Evolutionary conservation across 1,140 invertebrate species (phyloP).

Genomic region (Drosophila punjabiensis): DNA sequence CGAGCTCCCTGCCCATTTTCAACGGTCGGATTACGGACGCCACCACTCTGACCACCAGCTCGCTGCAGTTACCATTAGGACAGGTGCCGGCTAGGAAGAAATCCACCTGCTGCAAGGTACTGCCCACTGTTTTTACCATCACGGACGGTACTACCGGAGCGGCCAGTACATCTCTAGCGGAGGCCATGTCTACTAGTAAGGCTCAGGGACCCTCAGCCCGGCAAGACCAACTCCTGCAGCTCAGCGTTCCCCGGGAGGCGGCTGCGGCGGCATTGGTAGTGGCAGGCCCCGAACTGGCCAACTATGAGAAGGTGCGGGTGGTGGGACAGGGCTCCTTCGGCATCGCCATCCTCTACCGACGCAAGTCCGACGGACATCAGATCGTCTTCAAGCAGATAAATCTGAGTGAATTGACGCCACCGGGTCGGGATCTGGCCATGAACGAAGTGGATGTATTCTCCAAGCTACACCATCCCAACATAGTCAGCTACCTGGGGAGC

Average conservation of each 20-base stretch:
- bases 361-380: constrained; percentile 88
- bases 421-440: constrained; percentile 90
- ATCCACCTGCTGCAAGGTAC: constrained; percentile 9
- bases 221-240: constrained; percentile 47
- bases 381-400: constrained; percentile 93
- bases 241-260: constrained; percentile 52
- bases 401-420: constrained; percentile 89
- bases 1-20: constrained; percentile 76
- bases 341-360: constrained; percentile 90
- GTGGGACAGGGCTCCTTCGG: constrained; percentile 89
- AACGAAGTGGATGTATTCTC: constrained; percentile 92
- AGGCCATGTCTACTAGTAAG: constrained; percentile 61
- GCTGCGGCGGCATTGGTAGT: constrained; percentile 31
- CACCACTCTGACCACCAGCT: constrained; percentile 68
- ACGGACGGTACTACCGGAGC: constrained; percentile 63
- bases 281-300: constrained; percentile 66
- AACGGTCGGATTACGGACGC: constrained; percentile 78
- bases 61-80: constrained; percentile 58
- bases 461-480: constrained; percentile 91
- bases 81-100: constrained; percentile 15
- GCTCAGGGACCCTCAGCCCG: constrained; percentile 10
- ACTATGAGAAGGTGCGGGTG: constrained; percentile 78
- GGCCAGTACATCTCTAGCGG: constrained; percentile 60
- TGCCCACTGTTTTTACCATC: constrained; percentile 74
- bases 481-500: constrained; percentile 91